These are phyloP conservation scores for Mercenaria mercenaria DNA, from an alignment of 1,140 invertebrate species.

Conservation along the genomic window DNA sequence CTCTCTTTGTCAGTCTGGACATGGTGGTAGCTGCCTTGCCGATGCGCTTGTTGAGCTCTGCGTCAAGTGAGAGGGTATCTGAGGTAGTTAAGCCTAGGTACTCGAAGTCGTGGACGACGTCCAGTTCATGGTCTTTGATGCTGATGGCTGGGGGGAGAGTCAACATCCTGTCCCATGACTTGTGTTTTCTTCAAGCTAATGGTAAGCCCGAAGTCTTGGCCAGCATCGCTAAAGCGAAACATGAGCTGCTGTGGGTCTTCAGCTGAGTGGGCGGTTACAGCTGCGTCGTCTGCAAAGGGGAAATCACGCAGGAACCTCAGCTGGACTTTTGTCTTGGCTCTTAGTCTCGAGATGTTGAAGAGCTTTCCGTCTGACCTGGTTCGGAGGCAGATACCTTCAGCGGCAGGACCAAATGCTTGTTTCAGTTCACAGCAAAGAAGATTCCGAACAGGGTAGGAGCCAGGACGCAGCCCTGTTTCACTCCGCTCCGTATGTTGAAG, in stretches of 20 bases:
- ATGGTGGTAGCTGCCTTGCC: no score
- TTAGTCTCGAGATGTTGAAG: constrained; percentile 61
- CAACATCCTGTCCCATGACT: neutral
- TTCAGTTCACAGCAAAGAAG: constrained; percentile 54
- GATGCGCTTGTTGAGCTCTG: constrained; percentile 12
- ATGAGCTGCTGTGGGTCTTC: constrained; percentile 44
- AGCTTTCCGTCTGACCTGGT: constrained; percentile 68
- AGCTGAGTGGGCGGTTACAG: constrained; percentile 42
- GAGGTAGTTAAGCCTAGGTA: neutral
- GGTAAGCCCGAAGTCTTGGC: constrained; percentile 12
- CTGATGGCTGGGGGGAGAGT: neutral
- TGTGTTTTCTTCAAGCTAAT: constrained; percentile 33
- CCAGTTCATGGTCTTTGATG: no score
- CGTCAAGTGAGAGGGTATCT: neutral
- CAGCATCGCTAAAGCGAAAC: neutral
- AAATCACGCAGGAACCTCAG: constrained; percentile 66
- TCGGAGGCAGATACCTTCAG: constrained; percentile 37
- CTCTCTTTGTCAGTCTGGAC: constrained; percentile 42
- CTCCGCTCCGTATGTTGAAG: neutral
- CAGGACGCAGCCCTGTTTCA: constrained; percentile 12
- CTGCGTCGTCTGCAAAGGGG: constrained; percentile 69
- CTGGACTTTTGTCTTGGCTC: constrained; percentile 61
- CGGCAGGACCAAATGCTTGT: constrained; percentile 7
- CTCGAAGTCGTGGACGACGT: neutral
- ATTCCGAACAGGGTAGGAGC: constrained; percentile 50